phyloP scores from a whole-genome alignment of 2,888 invertebrate species.

The Orchesellides sinensis region DNA sequence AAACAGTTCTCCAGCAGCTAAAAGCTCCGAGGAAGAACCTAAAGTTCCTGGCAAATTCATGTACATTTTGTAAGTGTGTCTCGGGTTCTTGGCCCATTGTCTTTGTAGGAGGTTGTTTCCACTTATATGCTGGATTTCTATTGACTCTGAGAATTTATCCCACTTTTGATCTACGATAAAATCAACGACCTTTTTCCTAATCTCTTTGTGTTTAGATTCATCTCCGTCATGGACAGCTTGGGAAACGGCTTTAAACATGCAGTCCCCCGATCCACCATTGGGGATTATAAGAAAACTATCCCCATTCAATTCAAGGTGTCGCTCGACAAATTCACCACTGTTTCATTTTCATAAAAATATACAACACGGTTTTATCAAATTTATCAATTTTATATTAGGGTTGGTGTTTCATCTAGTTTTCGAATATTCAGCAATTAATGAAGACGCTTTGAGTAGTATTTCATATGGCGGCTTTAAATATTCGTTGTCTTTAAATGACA shows the following conservation, averaged over 20 bases:
- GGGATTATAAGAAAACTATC: constrained; percentile 62
- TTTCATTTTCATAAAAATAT: too few species aligned
- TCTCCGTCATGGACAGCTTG: constrained; percentile 66
- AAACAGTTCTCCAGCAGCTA: constrained; percentile 68
- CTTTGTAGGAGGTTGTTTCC: constrained; percentile 64
- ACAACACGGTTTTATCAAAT: neutral
- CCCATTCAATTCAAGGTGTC: constrained; percentile 31
- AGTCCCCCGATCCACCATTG: constrained; percentile 71
- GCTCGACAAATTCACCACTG: constrained; percentile 30
- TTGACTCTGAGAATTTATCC: constrained; percentile 67
- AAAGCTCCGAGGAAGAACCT: constrained; percentile 68
- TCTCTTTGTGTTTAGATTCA: constrained; percentile 63
- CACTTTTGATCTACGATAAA: constrained; percentile 59
- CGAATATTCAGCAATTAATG: neutral
- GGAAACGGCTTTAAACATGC: constrained; percentile 70
- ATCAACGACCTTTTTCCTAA: constrained; percentile 66
- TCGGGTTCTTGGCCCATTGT: constrained; percentile 66
- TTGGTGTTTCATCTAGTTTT: neutral
- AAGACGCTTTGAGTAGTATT: too few species aligned
- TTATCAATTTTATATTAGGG: neutral
- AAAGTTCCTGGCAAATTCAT: constrained; percentile 63
- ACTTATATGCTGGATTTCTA: constrained; percentile 69
- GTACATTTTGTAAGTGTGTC: constrained; percentile 65
- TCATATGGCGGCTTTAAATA: too few species aligned
- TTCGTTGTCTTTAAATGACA: too few species aligned